Conservation (phyloP, 2,888 invertebrate genomes). For the Germaria angustata region DNA sequence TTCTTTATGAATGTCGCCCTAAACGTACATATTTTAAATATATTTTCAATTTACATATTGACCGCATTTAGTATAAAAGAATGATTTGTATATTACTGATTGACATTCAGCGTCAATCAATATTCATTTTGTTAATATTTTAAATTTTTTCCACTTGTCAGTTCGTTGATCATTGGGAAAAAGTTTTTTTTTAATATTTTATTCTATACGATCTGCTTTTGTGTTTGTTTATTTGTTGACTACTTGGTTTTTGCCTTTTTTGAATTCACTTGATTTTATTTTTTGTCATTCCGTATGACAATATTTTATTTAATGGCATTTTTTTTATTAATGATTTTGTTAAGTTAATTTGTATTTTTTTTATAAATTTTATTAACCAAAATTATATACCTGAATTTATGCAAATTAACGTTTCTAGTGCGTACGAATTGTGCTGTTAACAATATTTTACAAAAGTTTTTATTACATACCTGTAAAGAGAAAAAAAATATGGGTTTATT, state of each 20-base stretch:
- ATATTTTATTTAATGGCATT: slow-evolving; percentile 40
- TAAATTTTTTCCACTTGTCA: slow-evolving; percentile 24
- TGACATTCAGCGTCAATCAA: slow-evolving; percentile 64
- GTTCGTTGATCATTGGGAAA: slow-evolving; percentile 43
- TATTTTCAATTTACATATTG: slow-evolving; percentile 27
- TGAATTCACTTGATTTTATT: slow-evolving; percentile 28
- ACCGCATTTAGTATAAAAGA: slow-evolving; percentile 6
- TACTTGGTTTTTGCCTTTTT: slow-evolving; percentile 21
- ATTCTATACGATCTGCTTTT: not conserved
- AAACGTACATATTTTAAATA: too few species aligned
- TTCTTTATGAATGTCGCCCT: too few species aligned
- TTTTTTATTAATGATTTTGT: slow-evolving; percentile 1
- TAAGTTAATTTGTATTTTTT: not conserved
- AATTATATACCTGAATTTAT: not conserved
- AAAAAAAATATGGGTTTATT: not conserved
- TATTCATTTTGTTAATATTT: slow-evolving; percentile 46
- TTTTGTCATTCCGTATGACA: slow-evolving; percentile 59
- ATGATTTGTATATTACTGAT: slow-evolving; percentile 52
- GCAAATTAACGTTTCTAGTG: not conserved
- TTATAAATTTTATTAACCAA: too few species aligned
- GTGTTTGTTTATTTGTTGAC: not conserved
- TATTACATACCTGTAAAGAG: slow-evolving; percentile 52
- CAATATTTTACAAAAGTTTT: not conserved
- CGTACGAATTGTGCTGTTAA: not conserved
- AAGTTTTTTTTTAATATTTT: not conserved